These are phyloP conservation scores for Heterohyrax brucei DNA, from an alignment of 2,797 vertebrate species.

Conservation along the genomic window DNA sequence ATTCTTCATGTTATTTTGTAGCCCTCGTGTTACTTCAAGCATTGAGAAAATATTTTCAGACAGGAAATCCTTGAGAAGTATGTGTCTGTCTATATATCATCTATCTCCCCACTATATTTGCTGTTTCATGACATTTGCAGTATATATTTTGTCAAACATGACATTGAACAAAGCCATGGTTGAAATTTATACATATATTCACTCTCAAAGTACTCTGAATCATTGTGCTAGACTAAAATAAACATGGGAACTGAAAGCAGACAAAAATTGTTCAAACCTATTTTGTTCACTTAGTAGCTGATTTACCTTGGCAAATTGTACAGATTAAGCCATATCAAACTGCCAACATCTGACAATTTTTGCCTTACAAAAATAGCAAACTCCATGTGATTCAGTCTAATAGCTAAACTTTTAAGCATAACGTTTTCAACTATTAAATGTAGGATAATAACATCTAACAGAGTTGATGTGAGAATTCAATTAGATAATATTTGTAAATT, in stretches of 20 bases:
- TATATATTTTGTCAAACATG: constrained; percentile 9
- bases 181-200: background rate
- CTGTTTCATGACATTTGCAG: background rate
- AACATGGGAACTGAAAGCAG: background rate
- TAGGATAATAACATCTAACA: background rate
- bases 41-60: constrained; percentile 31
- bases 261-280: background rate
- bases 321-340: background rate
- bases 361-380: background rate
- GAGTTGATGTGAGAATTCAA: background rate
- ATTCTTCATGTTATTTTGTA: background rate
- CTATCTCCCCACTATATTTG: background rate
- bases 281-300: background rate
- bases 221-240: background rate
- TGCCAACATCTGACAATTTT: background rate
- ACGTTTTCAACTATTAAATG: constrained; percentile 10
- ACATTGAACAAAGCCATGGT: background rate
- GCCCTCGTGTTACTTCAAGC: background rate
- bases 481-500: background rate
- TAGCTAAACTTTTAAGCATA: background rate
- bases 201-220: background rate
- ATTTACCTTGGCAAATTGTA: background rate
- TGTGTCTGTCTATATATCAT: background rate
- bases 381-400: background rate
- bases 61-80: constrained; percentile 41